A percentile compares a stretch with the other conserved stretches of the same genome.
These are phyloP conservation scores for Cnemophilus loriae DNA, from an alignment of 2,113 vertebrate genomes.

Conservation along the genomic window DNA sequence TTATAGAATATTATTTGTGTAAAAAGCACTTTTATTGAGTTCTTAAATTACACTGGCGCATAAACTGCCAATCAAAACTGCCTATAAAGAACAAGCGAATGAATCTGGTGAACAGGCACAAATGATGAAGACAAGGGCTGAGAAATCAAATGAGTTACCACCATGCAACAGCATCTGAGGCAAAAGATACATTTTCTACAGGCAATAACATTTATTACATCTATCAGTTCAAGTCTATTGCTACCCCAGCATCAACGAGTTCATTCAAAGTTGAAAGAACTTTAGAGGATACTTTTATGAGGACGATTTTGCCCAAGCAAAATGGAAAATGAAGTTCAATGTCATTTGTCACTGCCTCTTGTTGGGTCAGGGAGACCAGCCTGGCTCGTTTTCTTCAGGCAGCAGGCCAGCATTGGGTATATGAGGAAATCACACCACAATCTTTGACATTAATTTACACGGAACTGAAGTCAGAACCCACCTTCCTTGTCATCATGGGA, in stretches of 20 bases:
- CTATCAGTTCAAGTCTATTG: not conserved
- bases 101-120: not conserved
- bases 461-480: not conserved
- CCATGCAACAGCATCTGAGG: not conserved
- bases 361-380: not conserved
- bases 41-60: not conserved
- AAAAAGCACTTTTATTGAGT: constrained; percentile 46
- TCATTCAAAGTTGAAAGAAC: constrained; percentile 1
- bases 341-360: not conserved
- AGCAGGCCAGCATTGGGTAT: not conserved
- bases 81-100: not conserved
- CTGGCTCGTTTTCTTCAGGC: not conserved
- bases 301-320: not conserved
- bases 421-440: not conserved
- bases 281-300: not conserved
- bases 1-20: constrained; percentile 28
- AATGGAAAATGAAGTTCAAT: not conserved
- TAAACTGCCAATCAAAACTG: constrained; percentile 28
- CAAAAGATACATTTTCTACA: not conserved
- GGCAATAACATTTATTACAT: not conserved
- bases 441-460: not conserved
- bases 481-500: not conserved
- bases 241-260: not conserved
- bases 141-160: not conserved
- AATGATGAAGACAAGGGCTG: not conserved